Percentiles rank a stretch among this genome's conserved stretches.
phyloP scores from a whole-genome alignment of 2,113 vertebrate species.

The Podarcis raffonei region DNA sequence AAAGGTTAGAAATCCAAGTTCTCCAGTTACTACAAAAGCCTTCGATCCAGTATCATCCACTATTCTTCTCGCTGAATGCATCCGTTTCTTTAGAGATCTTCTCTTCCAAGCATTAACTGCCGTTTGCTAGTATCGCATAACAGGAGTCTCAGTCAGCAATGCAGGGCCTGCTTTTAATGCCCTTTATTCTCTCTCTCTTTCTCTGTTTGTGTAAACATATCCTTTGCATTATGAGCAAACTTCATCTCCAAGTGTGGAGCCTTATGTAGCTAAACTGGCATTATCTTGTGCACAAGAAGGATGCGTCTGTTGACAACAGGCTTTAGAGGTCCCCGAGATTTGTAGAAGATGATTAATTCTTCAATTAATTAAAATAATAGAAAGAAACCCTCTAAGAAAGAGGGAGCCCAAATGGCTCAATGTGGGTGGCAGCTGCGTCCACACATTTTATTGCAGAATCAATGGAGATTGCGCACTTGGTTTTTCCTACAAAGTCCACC shows the following conservation, averaged over 20 bases:
- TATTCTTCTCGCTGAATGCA: not conserved
- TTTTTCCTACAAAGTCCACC: too few species aligned
- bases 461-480: too few species aligned
- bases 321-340: not conserved
- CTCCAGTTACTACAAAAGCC: not conserved
- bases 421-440: too few species aligned
- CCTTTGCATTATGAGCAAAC: not conserved
- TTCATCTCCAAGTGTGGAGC: not conserved
- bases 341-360: too few species aligned
- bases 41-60: not conserved
- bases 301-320: not conserved
- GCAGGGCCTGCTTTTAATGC: not conserved
- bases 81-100: not conserved
- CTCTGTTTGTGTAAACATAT: not conserved
- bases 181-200: not conserved
- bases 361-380: too few species aligned
- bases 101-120: not conserved
- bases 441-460: too few species aligned
- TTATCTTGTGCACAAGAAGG: not conserved
- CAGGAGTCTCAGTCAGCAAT: not conserved
- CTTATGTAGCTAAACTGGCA: not conserved
- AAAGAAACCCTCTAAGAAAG: too few species aligned
- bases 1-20: conserved; percentile 1
- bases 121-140: not conserved
- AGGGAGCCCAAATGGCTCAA: not conserved